These are phyloP conservation scores for Drosophila anomelani DNA, from an alignment of 2,888 invertebrate species.

Conservation along the genomic window DNA sequence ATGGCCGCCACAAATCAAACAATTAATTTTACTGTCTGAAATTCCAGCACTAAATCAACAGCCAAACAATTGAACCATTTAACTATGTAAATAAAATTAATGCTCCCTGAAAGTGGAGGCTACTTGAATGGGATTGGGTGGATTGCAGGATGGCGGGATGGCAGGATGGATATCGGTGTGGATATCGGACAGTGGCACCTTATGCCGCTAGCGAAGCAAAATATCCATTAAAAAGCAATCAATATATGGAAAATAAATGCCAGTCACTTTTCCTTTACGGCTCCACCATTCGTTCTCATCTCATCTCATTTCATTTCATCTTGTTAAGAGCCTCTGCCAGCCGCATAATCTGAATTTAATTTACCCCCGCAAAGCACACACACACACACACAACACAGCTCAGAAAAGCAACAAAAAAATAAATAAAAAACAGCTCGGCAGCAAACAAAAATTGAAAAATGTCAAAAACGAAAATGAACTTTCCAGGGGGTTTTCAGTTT, in stretches of 20 bases:
- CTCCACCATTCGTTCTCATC: slow-evolving; percentile 31
- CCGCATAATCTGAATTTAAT: slow-evolving; percentile 72
- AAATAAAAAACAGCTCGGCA: slow-evolving; percentile 8
- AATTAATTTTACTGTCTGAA: slow-evolving; percentile 76
- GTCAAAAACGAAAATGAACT: slow-evolving; percentile 74
- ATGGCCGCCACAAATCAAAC: slow-evolving; percentile 70
- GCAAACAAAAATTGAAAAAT: slow-evolving; percentile 66
- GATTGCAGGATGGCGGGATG: background rate
- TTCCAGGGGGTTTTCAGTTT: slow-evolving; percentile 30
- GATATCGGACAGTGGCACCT: slow-evolving; percentile 44
- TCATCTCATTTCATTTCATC: slow-evolving; percentile 59
- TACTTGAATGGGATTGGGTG: background rate
- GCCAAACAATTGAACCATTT: slow-evolving; percentile 79
- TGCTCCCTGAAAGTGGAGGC: slow-evolving; percentile 37
- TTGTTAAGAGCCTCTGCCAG: slow-evolving; percentile 63
- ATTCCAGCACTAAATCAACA: slow-evolving; percentile 78
- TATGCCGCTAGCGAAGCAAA: slow-evolving; percentile 57
- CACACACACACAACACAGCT: slow-evolving; percentile 30
- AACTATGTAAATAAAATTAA: slow-evolving; percentile 79
- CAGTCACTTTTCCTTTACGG: slow-evolving; percentile 59
- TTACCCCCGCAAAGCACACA: slow-evolving; percentile 57
- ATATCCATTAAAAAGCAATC: slow-evolving; percentile 81
- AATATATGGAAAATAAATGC: slow-evolving; percentile 78
- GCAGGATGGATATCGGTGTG: background rate
- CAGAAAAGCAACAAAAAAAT: slow-evolving; percentile 37